Base-by-base conservation (phyloP, 2,888 invertebrate species). In the Metopia argyrocephala region DNA sequence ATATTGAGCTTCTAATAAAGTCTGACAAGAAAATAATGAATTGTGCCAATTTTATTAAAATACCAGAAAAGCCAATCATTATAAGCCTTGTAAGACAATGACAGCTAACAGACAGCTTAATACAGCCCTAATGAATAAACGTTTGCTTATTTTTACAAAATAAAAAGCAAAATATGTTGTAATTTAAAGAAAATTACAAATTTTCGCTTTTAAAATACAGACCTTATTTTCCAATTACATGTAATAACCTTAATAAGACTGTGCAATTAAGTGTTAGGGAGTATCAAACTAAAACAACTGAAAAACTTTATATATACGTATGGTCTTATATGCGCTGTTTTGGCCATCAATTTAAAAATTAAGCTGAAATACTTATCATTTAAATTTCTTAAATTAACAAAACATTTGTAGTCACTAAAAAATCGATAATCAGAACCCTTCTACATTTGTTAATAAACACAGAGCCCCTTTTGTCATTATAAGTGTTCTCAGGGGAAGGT, bases 71-170 rank as follows among this genome's bases (percentile, higher is more conserved):
- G 20, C 28, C 57, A 57, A 61, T 61, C 23, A 45, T 38, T 57
- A 5, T 7, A 20, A 9, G 7, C 27, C 15, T 31, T 21, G 3
- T 23, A 50, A 12, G 21, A 20, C 12, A 48, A 15, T 52, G 31
- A 50, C 65, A 21, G 31, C 21, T 50, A 52, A 28, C 20, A 50
- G 65, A 52, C 65, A 52, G 5, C 50, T 64, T 48, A 64, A 48
- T 64, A 64, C 25, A 2, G 1, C 21, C 5, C 5, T 50, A 21
- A 59, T 31, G 15, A 38, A 59, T 15, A 15, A 18, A 1, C n/a
- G n/a, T n/a, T n/a, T n/a, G n/a, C n/a, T n/a, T 0, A 31, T 12
- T 31, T 31, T 3, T 1, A 31, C n/a, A n/a, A 31, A 31, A 31
- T 31, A 6, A 6, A 31, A 52, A 52, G 52, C 3, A 52, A 56